Evolutionary conservation across 1,140 invertebrate species (phyloP).

Genomic region (Laupala kohalensis): DNA sequence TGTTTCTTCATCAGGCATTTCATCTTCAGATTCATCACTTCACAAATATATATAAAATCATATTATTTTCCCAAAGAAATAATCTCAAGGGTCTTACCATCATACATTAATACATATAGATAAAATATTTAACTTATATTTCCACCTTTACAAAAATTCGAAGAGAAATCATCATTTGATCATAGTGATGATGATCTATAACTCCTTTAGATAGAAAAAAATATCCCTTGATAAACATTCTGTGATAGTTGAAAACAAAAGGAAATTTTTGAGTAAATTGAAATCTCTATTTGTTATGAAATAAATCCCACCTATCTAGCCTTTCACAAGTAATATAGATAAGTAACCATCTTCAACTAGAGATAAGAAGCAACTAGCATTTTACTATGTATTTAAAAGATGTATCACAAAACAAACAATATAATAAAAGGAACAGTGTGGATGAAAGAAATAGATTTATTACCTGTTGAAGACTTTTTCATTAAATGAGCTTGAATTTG

Average conservation of each 20-base stretch:
- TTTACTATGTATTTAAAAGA: background rate
- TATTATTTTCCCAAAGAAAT: background rate
- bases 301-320: no score
- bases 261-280: no score
- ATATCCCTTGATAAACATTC: background rate
- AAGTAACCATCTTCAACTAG: background rate
- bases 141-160: no score
- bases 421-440: background rate
- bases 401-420: background rate
- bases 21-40: slow-evolving; percentile 53
- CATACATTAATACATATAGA: background rate
- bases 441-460: background rate
- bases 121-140: background rate
- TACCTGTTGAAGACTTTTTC: slow-evolving; percentile 11
- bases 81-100: background rate
- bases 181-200: background rate
- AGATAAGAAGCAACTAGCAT: background rate
- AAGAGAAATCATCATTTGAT: background rate
- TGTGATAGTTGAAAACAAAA: no score
- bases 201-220: background rate
- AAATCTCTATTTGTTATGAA: no score
- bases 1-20: slow-evolving; percentile 50
- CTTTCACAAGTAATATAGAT: no score
- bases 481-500: slow-evolving; percentile 1
- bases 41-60: background rate